Evolutionary conservation across 2,113 vertebrate genomes (phyloP).

Genomic region (Ginglymostoma cirratum): DNA sequence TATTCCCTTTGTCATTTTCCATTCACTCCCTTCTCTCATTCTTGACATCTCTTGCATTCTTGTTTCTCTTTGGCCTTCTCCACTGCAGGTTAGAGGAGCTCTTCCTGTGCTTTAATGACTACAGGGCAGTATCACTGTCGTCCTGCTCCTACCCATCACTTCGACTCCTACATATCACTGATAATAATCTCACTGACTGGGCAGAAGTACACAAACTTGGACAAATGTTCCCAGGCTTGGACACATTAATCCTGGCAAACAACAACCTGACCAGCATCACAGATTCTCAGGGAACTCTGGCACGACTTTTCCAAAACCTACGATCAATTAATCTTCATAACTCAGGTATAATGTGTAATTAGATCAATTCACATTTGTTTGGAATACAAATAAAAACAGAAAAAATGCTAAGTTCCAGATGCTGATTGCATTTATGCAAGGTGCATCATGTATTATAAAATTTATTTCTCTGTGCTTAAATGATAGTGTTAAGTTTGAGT

Average conservation of each 20-base stretch:
- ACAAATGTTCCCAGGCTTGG: conserved; percentile 80
- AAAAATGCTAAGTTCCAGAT: not conserved
- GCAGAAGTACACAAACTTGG: conserved; percentile 85
- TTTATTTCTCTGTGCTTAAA: not conserved
- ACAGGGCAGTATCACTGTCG: conserved; percentile 74
- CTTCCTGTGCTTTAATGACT: conserved; percentile 95
- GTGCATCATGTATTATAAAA: not conserved
- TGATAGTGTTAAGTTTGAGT: not conserved
- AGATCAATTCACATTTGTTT: not conserved
- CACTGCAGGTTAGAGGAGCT: conserved; percentile 84
- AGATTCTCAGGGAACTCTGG: conserved; percentile 70
- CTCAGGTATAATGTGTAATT: conserved; percentile 65
- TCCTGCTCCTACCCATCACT: conserved; percentile 75
- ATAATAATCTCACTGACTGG: conserved; percentile 91
- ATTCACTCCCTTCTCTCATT: not conserved
- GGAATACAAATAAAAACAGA: not conserved
- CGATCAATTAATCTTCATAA: conserved; percentile 92
- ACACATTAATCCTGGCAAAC: conserved; percentile 82
- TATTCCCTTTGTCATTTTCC: not conserved
- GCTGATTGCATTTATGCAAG: not conserved
- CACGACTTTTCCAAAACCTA: conserved; percentile 79
- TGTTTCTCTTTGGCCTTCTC: conserved; percentile 41
- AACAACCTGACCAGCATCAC: conserved; percentile 75
- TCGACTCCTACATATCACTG: conserved; percentile 90
- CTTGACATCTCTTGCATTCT: not conserved